phyloP scores from a whole-genome alignment of 2,113 vertebrate genomes.

The Hyaena hyaena region DNA sequence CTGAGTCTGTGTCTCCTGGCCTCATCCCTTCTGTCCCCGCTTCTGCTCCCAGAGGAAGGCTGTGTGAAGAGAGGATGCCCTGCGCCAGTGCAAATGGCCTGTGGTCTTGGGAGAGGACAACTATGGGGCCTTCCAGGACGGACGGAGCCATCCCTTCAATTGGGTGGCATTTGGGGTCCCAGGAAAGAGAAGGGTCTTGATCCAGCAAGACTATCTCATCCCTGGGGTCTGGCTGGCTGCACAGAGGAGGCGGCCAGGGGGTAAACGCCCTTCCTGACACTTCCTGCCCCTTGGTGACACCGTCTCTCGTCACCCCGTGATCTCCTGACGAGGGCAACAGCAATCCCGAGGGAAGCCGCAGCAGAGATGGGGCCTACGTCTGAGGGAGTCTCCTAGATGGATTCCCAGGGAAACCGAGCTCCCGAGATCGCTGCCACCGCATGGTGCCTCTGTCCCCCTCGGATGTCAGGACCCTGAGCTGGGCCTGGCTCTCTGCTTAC shows the following conservation, averaged over 20 bases:
- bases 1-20: background rate
- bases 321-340: background rate
- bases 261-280: background rate
- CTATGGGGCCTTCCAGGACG: background rate
- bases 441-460: background rate
- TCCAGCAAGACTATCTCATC: background rate
- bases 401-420: background rate
- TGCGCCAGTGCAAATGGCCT: too few species aligned
- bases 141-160: accelerated
- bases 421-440: accelerated
- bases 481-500: too few species aligned
- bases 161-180: background rate
- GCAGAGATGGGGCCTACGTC: accelerated
- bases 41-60: background rate
- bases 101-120: too few species aligned
- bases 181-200: background rate
- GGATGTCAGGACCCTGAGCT: accelerated
- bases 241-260: background rate
- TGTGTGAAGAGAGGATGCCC: accelerated
- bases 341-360: background rate
- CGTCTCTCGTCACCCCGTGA: accelerated
- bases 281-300: background rate
- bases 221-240: background rate
- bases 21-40: background rate
- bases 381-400: background rate